Base-by-base conservation (phyloP, 2,113 vertebrate species). In the Apteryx mantelli region DNA sequence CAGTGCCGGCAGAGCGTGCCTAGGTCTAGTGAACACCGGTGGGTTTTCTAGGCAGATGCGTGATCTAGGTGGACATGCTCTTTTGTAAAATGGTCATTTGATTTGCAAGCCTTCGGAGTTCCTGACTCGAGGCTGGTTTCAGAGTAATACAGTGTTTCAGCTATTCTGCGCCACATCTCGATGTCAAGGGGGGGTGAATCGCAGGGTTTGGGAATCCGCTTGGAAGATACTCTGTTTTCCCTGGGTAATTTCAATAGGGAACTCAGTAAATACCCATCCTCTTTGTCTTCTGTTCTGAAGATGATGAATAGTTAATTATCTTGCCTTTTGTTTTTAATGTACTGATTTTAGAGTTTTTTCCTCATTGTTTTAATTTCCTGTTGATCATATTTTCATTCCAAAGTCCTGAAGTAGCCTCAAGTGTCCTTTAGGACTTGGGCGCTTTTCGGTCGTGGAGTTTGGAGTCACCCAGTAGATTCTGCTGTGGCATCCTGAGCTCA, bases 151-250 rank as follows among this genome's bases (percentile, higher is more conserved):
- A 28, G 3, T 34, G 40, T 73, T 82, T 40, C 24, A 18, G 36
- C n/a, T 42, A 10, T 19, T 6, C 2, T 1, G 2, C 17, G 32
- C 38, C 26, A 30, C 19, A 68, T 22, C 44, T 56, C 22, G 9
- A 13, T 8, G 65, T 30, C 55, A 1, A 28, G 44, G 53, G 58
- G 20, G 19, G 40, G 50, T 32, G 68, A 73, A 30, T 53, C 63
- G 50, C 10, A 2, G 28, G 12, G 0, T 1, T 56, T 53, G 26
- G 63, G 36, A 55, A 70, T 6, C 20, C 8, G 1, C 20, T 19
- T 7, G 3, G 24, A 40, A 77, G 40, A 34, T 13, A 2, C 7
- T 38, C 36, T 1, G 2, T 19, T 80, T 56, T 48, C 17, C 77
- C 61, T 15, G 81, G 36, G 15, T 13, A 8, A 0, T 25, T 42